These are phyloP conservation scores for Autographa gamma DNA, from an alignment of 2,888 invertebrate species.

Conservation along the genomic window DNA sequence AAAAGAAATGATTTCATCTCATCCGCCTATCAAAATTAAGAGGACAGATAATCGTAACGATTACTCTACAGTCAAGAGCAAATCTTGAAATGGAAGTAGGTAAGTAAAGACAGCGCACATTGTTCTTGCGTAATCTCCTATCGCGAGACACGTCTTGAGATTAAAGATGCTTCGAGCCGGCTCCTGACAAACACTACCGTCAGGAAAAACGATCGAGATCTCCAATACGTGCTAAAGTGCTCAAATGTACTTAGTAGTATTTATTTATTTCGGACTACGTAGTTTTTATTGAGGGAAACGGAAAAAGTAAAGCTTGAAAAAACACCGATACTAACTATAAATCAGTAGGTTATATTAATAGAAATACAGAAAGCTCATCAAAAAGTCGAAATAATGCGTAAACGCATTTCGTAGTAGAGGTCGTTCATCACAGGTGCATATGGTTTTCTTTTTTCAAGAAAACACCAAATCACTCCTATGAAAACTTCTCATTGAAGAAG, in stretches of 20 bases:
- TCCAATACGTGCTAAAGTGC: slow-evolving; percentile 1
- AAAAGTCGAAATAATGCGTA: too few relatives aligned
- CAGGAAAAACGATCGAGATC: not conserved
- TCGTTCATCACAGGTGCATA: too few relatives aligned
- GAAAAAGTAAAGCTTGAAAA: not conserved
- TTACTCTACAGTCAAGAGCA: not conserved
- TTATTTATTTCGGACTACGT: not conserved
- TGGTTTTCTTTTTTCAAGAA: too few relatives aligned
- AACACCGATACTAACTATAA: not conserved
- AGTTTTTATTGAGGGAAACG: not conserved
- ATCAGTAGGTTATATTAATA: too few relatives aligned
- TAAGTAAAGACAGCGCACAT: not conserved
- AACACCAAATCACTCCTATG: too few relatives aligned
- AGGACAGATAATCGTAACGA: slow-evolving; percentile 4
- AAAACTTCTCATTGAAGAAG: too few relatives aligned
- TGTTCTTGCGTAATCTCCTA: slow-evolving; percentile 4
- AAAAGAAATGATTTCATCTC: not conserved
- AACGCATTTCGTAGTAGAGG: too few relatives aligned
- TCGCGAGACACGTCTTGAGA: slow-evolving; percentile 1
- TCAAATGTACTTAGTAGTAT: not conserved
- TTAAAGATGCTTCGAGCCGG: not conserved
- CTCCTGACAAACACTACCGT: not conserved
- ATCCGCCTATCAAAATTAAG: slow-evolving; percentile 6
- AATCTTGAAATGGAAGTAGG: not conserved
- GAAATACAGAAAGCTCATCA: too few relatives aligned